Base-by-base conservation (phyloP, 2,113 vertebrate species). In the Sylvia atricapilla region DNA sequence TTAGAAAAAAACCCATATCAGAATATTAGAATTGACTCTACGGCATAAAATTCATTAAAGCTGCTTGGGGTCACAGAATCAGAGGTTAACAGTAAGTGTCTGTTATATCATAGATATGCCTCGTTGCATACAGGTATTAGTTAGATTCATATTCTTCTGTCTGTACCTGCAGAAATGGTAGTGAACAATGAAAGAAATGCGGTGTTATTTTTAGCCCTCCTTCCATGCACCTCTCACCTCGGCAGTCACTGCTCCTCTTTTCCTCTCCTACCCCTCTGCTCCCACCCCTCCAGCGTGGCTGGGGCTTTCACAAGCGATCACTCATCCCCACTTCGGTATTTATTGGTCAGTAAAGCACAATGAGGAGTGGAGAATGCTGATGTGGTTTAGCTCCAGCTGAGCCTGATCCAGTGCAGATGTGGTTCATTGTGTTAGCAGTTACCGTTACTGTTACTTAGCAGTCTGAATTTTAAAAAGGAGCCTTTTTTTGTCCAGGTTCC, bases 391-490 rank as follows among this genome's bases (percentile, higher is more conserved):
- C 84, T 91, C 67, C 53, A 80, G 52, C 72, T 70, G 90, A 52
- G 52, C 33, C 69, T 69, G 69, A 70, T 72, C 77, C 94, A 83
- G 4, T 74, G 78, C 94, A 94, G 89, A 87, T 93, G 77, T 31
- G 75, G 24, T 59, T 78, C 82, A 44, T 84, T 80, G 68, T 70
- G 33, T 52, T 72, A 72, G 62, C 70, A 84, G 69, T 52, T 75
- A 68, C 50, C 50, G 35, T 41, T 66, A 52, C 68, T 72, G 59
- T 75, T 72, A 64, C 70, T 89, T 76, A 66, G 58, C 62, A 62
- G 88, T 20, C 53, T 89, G 90, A 92, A 87, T 94, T 87, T 89
- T 80, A 37, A 92, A 76, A 47, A 89, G 63, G 47, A 90, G 58
- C 24, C 13, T 3, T 80, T 92, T 86, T 95, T 95, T 91, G 78